phyloP scores from a whole-genome alignment of 2,888 invertebrate species.

The Ypsolopha sequella region DNA sequence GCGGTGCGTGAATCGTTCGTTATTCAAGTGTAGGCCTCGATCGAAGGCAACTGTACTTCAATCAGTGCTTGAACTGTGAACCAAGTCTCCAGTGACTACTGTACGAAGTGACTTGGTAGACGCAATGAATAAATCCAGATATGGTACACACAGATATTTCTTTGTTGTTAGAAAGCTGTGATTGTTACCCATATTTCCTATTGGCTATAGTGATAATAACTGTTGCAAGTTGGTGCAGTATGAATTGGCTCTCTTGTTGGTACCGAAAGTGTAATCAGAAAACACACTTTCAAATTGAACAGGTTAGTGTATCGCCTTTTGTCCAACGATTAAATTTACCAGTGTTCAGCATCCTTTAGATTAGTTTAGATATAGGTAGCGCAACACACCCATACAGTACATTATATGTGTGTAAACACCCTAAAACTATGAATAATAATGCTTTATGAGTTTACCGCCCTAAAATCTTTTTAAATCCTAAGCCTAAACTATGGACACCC shows the following conservation, averaged over 20 bases:
- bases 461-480: too few relatives aligned
- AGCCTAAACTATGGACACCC: too few relatives aligned
- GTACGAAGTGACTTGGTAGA: not conserved
- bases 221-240: not conserved
- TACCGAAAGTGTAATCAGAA: not conserved
- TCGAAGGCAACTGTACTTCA: not conserved
- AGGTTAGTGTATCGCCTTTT: not conserved
- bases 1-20: not conserved
- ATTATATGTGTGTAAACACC: too few relatives aligned
- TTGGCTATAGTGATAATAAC: not conserved
- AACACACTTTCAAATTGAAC: not conserved
- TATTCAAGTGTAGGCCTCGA: not conserved
- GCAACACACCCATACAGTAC: too few relatives aligned
- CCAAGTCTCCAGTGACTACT: not conserved
- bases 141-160: not conserved
- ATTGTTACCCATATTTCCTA: not conserved
- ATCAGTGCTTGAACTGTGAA: too few relatives aligned
- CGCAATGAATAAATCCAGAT: not conserved
- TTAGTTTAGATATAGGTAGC: too few relatives aligned
- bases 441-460: too few relatives aligned
- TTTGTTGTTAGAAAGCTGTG: not conserved
- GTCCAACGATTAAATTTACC: too few relatives aligned
- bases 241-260: slow-evolving; percentile 3
- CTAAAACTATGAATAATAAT: too few relatives aligned
- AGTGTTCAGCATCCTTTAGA: too few relatives aligned